phyloP scores from a whole-genome alignment of 2,888 invertebrate species.

The Dysmachus trigonus region DNA sequence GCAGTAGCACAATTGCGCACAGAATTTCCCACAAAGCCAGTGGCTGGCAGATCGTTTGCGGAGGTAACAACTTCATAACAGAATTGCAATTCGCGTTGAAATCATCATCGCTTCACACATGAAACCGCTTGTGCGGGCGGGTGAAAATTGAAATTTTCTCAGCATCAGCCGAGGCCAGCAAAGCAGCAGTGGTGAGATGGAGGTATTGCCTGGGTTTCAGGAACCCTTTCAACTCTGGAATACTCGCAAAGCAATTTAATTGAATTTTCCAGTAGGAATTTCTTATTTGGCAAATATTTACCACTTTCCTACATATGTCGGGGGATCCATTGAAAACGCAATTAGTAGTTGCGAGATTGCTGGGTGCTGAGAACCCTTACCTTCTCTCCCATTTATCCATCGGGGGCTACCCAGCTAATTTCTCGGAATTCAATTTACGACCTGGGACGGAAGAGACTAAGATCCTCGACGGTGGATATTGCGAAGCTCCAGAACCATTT shows the following conservation, averaged over 20 bases:
- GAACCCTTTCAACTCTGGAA: not conserved
- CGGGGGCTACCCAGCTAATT: not conserved
- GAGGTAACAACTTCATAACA: not conserved
- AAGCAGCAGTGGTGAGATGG: not conserved
- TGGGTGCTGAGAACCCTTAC: not conserved
- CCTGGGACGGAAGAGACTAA: not conserved
- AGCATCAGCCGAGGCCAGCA: not conserved
- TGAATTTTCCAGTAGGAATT: slow-evolving; percentile 11
- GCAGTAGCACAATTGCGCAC: not conserved
- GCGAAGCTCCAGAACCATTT: not conserved
- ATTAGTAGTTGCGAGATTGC: not conserved
- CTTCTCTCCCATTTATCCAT: not conserved
- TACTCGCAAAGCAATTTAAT: slow-evolving; percentile 1
- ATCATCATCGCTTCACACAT: not conserved
- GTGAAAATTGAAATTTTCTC: not conserved
- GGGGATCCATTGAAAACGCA: not conserved
- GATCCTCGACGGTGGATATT: not conserved
- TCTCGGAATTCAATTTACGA: not conserved
- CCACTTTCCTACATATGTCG: not conserved
- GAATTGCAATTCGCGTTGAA: not conserved
- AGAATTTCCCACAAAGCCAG: not conserved
- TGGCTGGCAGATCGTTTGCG: not conserved
- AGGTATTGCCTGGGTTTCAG: not conserved
- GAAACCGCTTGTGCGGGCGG: not conserved
- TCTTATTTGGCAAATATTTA: slow-evolving; percentile 23